Percentiles rank a stretch among this genome's conserved stretches.
Evolutionary conservation across 2,113 vertebrate species (phyloP).

Genomic region (Castor canadensis): DNA sequence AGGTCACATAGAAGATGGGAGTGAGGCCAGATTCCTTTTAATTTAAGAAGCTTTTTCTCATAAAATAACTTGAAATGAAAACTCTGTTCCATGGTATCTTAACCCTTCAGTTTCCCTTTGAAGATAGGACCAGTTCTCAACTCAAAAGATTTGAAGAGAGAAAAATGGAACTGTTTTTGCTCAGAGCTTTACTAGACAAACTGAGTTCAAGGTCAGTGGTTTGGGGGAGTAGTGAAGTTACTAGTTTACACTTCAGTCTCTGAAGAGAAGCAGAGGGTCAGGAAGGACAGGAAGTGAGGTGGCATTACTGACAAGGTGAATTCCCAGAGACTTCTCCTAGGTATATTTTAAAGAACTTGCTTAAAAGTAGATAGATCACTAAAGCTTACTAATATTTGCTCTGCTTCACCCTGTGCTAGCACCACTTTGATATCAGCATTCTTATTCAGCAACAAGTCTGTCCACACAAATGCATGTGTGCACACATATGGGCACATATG

Average conservation of each 20-base stretch:
- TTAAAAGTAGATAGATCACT: neutral
- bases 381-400: constrained; percentile 32
- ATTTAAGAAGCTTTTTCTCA: neutral
- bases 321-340: neutral
- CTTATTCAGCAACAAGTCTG: neutral
- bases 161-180: neutral
- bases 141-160: neutral
- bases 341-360: neutral
- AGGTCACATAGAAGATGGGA: neutral
- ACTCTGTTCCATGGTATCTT: neutral
- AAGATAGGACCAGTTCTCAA: neutral
- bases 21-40: neutral
- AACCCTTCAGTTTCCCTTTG: neutral
- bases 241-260: neutral
- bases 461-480: neutral
- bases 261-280: neutral
- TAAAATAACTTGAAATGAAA: neutral
- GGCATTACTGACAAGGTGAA: neutral
- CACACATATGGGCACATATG: neutral
- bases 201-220: neutral
- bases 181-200: neutral
- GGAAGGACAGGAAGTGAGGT: neutral
- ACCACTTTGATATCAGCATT: neutral
- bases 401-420: neutral
- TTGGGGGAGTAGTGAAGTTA: too few species aligned